Conservation (phyloP, 2,888 invertebrate genomes). For the Phorcus lineatus region DNA sequence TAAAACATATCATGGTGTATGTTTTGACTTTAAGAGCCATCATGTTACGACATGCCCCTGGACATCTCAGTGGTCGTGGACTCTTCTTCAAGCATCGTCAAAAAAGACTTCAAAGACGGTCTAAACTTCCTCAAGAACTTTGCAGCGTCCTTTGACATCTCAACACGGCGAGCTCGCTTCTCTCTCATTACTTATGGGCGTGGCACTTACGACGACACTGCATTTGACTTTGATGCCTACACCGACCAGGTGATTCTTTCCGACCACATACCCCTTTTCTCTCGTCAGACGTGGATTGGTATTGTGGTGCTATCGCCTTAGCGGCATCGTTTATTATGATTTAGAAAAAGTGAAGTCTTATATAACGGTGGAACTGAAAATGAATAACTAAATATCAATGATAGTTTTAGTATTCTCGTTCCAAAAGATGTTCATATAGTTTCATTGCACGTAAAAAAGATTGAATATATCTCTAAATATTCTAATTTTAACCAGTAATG, state of each 20-base stretch:
- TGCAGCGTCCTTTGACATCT: neutral
- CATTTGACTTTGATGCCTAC: neutral
- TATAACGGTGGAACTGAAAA: too few relatives aligned
- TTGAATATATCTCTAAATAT: too few relatives aligned
- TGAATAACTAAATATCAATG: too few relatives aligned
- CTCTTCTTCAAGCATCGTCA: conserved; percentile 37
- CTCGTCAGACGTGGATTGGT: too few relatives aligned
- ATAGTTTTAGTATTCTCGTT: too few relatives aligned
- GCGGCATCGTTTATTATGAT: too few relatives aligned
- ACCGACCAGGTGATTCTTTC: neutral
- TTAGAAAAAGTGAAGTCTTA: too few relatives aligned
- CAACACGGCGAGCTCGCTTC: neutral
- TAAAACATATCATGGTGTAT: neutral
- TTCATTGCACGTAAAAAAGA: too few relatives aligned
- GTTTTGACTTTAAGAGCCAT: conserved; percentile 8
- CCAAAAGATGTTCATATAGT: too few relatives aligned
- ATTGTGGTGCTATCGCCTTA: too few relatives aligned
- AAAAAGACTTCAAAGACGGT: conserved; percentile 34
- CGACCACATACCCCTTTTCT: neutral
- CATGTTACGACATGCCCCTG: conserved; percentile 31
- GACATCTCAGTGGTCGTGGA: conserved; percentile 41
- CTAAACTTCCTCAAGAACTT: conserved; percentile 34
- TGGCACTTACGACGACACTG: neutral
- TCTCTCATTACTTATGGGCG: neutral
- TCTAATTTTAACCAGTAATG: too few relatives aligned